Conservation (phyloP, 2,113 vertebrate species). For the Sebastes schlegelii region DNA sequence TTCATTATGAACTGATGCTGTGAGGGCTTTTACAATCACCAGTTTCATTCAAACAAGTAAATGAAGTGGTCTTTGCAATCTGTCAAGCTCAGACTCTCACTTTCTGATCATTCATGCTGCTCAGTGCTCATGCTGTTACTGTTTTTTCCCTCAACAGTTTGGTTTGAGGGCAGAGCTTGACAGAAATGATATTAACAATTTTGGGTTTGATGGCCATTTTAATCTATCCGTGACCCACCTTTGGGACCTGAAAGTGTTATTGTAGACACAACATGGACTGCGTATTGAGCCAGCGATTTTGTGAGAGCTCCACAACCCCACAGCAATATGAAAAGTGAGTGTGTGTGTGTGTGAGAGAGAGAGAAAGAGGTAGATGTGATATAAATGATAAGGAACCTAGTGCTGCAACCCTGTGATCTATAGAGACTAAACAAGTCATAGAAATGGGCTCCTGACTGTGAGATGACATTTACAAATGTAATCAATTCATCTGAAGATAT, state of each 20-base stretch:
- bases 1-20: constrained; percentile 31
- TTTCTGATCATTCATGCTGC: constrained; percentile 29
- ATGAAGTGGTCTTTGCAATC: constrained; percentile 38
- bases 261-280: neutral
- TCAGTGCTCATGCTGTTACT: constrained; percentile 20
- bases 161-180: constrained; percentile 29
- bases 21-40: constrained; percentile 50
- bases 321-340: neutral
- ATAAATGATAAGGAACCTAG: neutral
- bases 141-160: constrained; percentile 12
- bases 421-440: neutral
- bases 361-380: neutral
- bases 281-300: constrained; percentile 2
- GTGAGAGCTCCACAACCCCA: neutral
- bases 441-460: neutral
- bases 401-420: neutral
- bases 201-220: constrained; percentile 36
- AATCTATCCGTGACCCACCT: constrained; percentile 13
- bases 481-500: neutral
- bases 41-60: constrained; percentile 32
- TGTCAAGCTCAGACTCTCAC: constrained; percentile 22
- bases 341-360: neutral
- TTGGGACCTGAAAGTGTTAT: constrained; percentile 10
- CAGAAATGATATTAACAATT: constrained; percentile 21
- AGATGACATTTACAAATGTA: constrained; percentile 7